Evolutionary conservation across 2,113 vertebrate species (phyloP), one percentile per base, ranked within the genome.

Genomic region (Canis aureus): DNA sequence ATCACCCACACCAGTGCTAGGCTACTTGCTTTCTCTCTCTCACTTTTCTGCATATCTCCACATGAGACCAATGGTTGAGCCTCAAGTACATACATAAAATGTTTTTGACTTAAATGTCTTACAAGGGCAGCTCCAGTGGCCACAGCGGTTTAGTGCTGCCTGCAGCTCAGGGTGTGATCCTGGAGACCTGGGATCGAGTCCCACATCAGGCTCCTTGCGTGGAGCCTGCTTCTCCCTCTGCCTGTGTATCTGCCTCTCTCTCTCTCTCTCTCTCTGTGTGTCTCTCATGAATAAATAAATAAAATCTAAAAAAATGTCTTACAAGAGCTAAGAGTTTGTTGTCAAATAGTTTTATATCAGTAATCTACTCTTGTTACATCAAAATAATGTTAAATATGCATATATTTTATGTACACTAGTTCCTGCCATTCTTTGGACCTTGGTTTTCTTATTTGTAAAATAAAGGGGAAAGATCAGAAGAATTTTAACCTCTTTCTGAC

Each of bases 401-500:
- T 69, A 8, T 0, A 27, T 59, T 91, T 53, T 96, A 19, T 66
- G 16, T 8, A 78, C 0, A 88, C 20, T 69, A 64, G 4, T 71
- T 17, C 25, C 23, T 88, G 22, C 27, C 11, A 83, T 91, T 76
- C 43, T 32, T 94, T 87, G 71, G 62, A 71, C 1, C 20, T 67
- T 27, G 57, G 4, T 57, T 51, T 89, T 74, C 71, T 97, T 25
- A n/a, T 82, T 97, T 91, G 2, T 60, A 86, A 91, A 20, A 49
- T 69, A 57, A 76, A 71, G 3, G 8, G 66, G 11, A 10, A 51
- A 59, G n/a, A 59, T 73, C 19, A 74, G 12, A 8, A 35, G 9
- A 71, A 71, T 71, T 71, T 35, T 71, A 35, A 11, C 35, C 3
- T 86, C 55, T 86, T 81, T 74, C 32, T 8, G 85, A 5, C 32